A percentile compares a stretch with the other conserved stretches of the same genome.
phyloP scores from a whole-genome alignment of 1,140 invertebrate genomes.

The Panonychus citri region DNA sequence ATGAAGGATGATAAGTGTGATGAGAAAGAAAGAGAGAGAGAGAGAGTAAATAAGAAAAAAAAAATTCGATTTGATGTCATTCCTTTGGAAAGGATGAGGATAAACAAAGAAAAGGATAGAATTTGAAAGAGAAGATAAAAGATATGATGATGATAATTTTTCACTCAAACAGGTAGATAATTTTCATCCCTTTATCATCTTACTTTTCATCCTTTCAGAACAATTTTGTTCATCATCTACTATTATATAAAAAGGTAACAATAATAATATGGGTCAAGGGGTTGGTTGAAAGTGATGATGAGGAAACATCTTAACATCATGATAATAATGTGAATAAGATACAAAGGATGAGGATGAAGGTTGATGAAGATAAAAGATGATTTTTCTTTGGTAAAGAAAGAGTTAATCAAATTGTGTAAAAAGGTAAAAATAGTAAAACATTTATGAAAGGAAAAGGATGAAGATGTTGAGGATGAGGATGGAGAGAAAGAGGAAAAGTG shows the following conservation, averaged over 20 bases:
- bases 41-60: no score
- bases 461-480: not conserved
- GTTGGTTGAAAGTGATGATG: not conserved
- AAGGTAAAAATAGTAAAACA: no score
- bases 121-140: not conserved
- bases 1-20: not conserved
- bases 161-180: not conserved
- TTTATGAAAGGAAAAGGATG: no score
- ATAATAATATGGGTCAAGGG: no score
- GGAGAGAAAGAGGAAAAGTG: not conserved
- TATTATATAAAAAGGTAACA: no score
- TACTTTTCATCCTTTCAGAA: not conserved
- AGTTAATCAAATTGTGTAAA: not conserved
- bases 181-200: not conserved
- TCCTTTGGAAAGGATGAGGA: not conserved
- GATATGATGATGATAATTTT: not conserved
- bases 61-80: not conserved
- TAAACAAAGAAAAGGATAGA: not conserved
- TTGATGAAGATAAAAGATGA: not conserved
- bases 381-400: not conserved
- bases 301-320: not conserved
- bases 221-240: not conserved
- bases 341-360: not conserved
- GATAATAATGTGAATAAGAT: not conserved
- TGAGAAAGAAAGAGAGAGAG: not conserved